Base-by-base conservation (phyloP, 2,888 invertebrate genomes). In the Adineta ricciae region DNA sequence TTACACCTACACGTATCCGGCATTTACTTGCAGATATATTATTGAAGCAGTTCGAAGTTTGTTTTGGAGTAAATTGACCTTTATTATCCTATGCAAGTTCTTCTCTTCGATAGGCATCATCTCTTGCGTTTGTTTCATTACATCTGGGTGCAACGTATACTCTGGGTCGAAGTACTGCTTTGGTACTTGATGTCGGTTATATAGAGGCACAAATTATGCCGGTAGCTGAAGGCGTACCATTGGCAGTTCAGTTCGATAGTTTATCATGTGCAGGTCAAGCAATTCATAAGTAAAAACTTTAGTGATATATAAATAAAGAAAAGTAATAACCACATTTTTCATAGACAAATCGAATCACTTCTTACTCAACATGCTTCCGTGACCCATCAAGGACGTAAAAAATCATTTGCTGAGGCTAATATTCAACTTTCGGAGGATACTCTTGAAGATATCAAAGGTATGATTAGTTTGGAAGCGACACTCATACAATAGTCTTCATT, bases 151-250 rank as follows among this genome's bases (percentile, higher is more conserved):
- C 94, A 46, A 92, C 96, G 36, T 93, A 95, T 84, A 94, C 96
- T 0, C 92, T 97, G 87, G 97, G 95, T 84, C 92, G 94, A 21
- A 93, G 93, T 84, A 94, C 94, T 2, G 95, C 93, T 36, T 92
- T 98, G 5, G 94, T 98, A n/a, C 88, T 97, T 82, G 95, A 96
- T 90, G 92, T 96, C 41, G 98, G 98, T 0, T 95, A 94, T 88
- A 92, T 92, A 78, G 97, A 97, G 91, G 94, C 94, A 0, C 93
- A 91, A 86, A 93, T 94, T n/a, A 92, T 95, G 88, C 95, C 95
- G 86, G 93, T 91, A 2, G 96, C 94, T 88, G 94, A 95, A 91
- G 94, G 96, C 3, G 93, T 95, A 83, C 95, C 96, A 73, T 93
- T 97, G 24, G 86, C 91, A 97, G 78, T 93, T 93, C 88, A 94